These are phyloP conservation scores for Bombus ignitus DNA, from an alignment of 1,140 invertebrate genomes.

Conservation along the genomic window DNA sequence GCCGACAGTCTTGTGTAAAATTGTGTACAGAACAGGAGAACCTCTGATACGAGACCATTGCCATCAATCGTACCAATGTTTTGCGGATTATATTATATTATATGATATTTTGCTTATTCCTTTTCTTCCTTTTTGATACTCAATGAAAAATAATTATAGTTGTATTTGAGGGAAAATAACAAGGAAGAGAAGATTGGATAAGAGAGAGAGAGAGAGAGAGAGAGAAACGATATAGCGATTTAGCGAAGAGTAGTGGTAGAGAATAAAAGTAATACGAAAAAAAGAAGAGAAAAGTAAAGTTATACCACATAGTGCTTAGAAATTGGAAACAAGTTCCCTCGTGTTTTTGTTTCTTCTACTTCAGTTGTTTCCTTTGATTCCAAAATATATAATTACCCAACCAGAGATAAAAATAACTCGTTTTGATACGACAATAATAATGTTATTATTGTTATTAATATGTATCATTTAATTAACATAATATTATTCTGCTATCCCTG, in stretches of 20 bases:
- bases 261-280: background rate
- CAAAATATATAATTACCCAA: background rate
- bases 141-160: background rate
- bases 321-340: background rate
- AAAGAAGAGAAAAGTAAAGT: background rate
- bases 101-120: background rate
- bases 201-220: background rate
- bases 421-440: constrained; percentile 23
- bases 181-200: background rate
- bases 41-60: background rate
- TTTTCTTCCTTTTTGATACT: background rate
- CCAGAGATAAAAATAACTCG: constrained; percentile 22
- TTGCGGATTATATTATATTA: background rate
- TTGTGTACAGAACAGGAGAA: background rate
- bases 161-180: background rate
- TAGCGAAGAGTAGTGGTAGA: background rate
- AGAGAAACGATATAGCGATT: background rate
- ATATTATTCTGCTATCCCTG: constrained; percentile 2
- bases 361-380: background rate
- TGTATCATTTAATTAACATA: constrained; percentile 23
- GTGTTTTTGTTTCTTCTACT: background rate
- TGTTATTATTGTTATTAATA: constrained; percentile 13
- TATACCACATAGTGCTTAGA: background rate
- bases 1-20: too few relatives aligned
- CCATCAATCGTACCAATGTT: background rate